Conservation (phyloP, 2,113 vertebrate genomes). For the rabbit (Oryctolagus cuniculus) region DNA sequence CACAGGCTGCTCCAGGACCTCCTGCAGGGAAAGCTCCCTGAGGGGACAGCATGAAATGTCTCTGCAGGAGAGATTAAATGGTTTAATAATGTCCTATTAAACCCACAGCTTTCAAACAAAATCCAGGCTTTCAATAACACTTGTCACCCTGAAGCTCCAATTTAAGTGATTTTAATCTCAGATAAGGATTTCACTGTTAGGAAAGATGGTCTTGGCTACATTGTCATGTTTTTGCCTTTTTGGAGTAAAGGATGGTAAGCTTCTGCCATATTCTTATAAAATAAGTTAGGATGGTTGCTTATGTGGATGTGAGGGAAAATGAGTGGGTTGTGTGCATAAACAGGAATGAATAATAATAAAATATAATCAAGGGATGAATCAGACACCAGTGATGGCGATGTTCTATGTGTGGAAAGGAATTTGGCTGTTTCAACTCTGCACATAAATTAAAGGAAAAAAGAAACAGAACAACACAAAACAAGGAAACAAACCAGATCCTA, state of each 20-base stretch:
- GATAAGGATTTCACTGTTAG: conserved; percentile 57
- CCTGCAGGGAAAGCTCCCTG: conserved; percentile 73
- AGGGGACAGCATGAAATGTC: conserved; percentile 82
- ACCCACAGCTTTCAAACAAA: conserved; percentile 84
- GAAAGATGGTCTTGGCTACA: background rate
- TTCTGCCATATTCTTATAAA: conserved; percentile 3
- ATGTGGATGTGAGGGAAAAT: background rate
- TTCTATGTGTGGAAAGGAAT: background rate
- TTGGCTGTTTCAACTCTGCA: background rate
- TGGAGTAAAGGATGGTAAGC: background rate
- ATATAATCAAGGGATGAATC: background rate
- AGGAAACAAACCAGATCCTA: background rate
- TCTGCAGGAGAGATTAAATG: conserved; percentile 86
- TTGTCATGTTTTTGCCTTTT: background rate
- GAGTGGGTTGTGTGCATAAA: background rate
- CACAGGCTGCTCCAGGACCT: conserved; percentile 76
- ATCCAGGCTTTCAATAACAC: conserved; percentile 81
- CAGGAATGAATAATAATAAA: conserved; percentile 18
- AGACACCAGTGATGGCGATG: background rate
- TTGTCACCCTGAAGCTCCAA: conserved; percentile 56
- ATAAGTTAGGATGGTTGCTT: background rate
- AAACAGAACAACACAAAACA: background rate
- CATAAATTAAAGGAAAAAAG: background rate
- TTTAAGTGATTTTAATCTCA: conserved; percentile 72
- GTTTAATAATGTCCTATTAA: conserved; percentile 88